Evolutionary conservation across 2,888 invertebrate genomes (phyloP).

Genomic region (Clistopyga incitator): DNA sequence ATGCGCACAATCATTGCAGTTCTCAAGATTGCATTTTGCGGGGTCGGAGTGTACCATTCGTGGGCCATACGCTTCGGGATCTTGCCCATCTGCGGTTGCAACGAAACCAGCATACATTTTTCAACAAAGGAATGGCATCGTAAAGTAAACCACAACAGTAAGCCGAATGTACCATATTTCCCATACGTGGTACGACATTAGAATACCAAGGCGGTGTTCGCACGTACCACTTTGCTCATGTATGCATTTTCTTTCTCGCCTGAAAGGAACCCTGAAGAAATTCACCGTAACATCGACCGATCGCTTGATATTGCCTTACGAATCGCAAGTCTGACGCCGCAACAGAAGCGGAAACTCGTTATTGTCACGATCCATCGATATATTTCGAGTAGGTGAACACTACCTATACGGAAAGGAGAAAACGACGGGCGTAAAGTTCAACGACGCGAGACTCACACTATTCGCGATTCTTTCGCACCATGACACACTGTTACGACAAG

Average conservation of each 20-base stretch:
- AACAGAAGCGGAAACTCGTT: constrained; percentile 10
- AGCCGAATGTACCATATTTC: constrained; percentile 27
- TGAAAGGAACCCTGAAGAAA: constrained; percentile 3
- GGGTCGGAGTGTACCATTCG: too few species aligned
- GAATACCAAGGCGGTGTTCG: constrained; percentile 33
- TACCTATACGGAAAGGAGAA: constrained; percentile 1
- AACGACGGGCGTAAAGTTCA: constrained; percentile 41
- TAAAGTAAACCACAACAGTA: constrained; percentile 38
- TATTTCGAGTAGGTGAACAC: not conserved
- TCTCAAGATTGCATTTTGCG: too few species aligned
- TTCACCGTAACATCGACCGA: not conserved
- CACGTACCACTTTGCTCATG: not conserved
- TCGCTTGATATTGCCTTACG: constrained; percentile 9
- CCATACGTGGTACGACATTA: constrained; percentile 40
- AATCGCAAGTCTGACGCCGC: constrained; percentile 1
- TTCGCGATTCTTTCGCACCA: constrained; percentile 36
- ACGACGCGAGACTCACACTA: constrained; percentile 43
- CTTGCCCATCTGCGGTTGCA: not conserved
- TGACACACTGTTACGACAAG: constrained; percentile 7
- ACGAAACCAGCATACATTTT: constrained; percentile 32
- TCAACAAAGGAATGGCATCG: constrained; percentile 29
- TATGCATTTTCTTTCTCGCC: not conserved
- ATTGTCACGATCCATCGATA: constrained; percentile 16
- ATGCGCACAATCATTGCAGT: too few species aligned
- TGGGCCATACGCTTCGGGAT: constrained; percentile 12